These are phyloP conservation scores for Notocelia uddmanniana DNA, from an alignment of 2,888 invertebrate genomes.

Conservation along the genomic window DNA sequence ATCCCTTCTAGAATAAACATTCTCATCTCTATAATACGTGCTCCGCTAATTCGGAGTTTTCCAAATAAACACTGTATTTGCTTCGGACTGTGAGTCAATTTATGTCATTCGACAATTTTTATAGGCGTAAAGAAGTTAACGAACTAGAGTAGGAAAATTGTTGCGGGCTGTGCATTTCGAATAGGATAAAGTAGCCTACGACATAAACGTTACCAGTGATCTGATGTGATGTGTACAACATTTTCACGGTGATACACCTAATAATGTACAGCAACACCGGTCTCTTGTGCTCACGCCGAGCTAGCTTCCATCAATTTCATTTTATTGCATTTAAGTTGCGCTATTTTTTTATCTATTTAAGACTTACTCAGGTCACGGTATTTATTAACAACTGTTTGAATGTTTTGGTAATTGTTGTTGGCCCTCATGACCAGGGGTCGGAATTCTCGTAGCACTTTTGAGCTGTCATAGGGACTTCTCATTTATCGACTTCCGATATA, in stretches of 20 bases:
- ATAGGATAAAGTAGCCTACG: constrained; percentile 68
- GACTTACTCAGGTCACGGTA: not conserved
- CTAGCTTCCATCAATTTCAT: constrained; percentile 2
- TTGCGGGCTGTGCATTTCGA: constrained; percentile 80
- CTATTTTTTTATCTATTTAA: not conserved
- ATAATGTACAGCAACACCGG: not conserved
- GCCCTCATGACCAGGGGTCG: too few species aligned
- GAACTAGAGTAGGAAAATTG: constrained; percentile 73
- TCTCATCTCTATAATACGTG: constrained; percentile 44
- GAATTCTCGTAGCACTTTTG: too few species aligned
- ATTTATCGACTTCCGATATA: too few species aligned
- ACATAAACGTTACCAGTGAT: constrained; percentile 36
- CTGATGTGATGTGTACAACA: constrained; percentile 4
- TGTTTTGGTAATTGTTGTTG: not conserved
- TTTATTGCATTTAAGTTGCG: constrained; percentile 3
- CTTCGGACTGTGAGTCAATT: constrained; percentile 72
- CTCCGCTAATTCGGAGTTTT: constrained; percentile 46
- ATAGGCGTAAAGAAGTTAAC: constrained; percentile 65
- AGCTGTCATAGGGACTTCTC: too few species aligned
- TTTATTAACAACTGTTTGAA: not conserved
- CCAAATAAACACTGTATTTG: constrained; percentile 43
- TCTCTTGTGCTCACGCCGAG: constrained; percentile 1
- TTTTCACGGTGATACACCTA: not conserved
- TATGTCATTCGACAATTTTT: constrained; percentile 65
- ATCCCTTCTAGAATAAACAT: constrained; percentile 36